phyloP scores from a whole-genome alignment of 1,140 invertebrate genomes.

The Neodiprion lecontei region DNA sequence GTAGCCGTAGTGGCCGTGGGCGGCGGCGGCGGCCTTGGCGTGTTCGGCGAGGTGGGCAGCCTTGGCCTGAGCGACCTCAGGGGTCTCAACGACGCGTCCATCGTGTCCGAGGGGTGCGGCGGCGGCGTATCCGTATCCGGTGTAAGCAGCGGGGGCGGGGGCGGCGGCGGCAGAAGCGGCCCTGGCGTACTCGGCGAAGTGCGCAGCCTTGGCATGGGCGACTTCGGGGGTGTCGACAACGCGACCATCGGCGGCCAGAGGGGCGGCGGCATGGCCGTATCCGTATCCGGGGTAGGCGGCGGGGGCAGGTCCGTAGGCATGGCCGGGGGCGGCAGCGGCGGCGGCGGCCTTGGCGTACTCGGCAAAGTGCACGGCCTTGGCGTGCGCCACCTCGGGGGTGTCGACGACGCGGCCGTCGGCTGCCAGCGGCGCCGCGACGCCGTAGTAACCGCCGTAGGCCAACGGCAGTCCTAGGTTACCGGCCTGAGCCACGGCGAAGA shows the following conservation, averaged over 20 bases:
- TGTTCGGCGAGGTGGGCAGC: constrained; percentile 36
- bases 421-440: background rate
- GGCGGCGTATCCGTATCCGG: constrained; percentile 13
- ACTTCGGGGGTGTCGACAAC: constrained; percentile 50
- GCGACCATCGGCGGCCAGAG: constrained; percentile 56
- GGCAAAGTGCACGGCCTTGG: constrained; percentile 25
- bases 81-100: constrained; percentile 36
- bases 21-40: constrained; percentile 25
- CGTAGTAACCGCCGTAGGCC: constrained; percentile 16
- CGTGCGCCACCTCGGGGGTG: constrained; percentile 46
- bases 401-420: constrained; percentile 44
- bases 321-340: background rate
- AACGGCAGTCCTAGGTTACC: constrained; percentile 18
- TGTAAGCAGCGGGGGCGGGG: constrained; percentile 16
- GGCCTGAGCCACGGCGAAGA: constrained; percentile 11
- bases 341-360: constrained; percentile 5
- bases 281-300: background rate
- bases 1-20: constrained; percentile 21
- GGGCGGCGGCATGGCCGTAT: background rate
- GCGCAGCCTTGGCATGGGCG: constrained; percentile 47
- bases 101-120: constrained; percentile 18
- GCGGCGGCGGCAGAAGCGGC: constrained; percentile 26
- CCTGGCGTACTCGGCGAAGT: constrained; percentile 36
- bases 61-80: constrained; percentile 41
- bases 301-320: background rate